Evolutionary conservation across 2,113 vertebrate species (phyloP).

Genomic region (Glaucidium brasilianum): DNA sequence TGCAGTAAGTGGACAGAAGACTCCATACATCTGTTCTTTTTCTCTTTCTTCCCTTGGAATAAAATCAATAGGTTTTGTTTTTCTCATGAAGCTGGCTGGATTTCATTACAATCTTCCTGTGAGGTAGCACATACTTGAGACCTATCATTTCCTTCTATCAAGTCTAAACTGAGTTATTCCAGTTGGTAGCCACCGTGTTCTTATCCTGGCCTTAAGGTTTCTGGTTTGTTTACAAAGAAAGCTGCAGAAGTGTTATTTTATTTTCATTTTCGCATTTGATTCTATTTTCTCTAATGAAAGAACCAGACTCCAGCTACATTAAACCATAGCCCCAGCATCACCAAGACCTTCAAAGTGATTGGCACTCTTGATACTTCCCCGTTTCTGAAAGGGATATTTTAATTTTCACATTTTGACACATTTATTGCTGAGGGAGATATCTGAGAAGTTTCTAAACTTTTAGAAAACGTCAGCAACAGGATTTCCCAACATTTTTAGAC

Average conservation of each 20-base stretch:
- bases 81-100: neutral
- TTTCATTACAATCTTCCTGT: constrained; percentile 46
- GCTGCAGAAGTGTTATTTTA: neutral
- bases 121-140: constrained; percentile 5
- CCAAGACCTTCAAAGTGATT: neutral
- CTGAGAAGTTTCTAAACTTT: neutral
- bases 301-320: neutral
- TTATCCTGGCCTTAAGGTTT: neutral
- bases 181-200: neutral
- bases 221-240: constrained; percentile 1
- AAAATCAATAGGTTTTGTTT: constrained; percentile 36
- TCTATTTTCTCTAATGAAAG: neutral
- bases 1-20: neutral
- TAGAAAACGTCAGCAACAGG: neutral
- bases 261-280: neutral
- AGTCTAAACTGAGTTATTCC: neutral
- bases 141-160: neutral
- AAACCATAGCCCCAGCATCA: neutral
- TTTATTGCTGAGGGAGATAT: neutral
- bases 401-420: neutral
- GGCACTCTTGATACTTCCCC: neutral
- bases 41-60: constrained; percentile 1
- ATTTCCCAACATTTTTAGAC: neutral
- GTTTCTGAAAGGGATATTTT: neutral
- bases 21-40: constrained; percentile 7